Percentiles rank a stretch among this genome's conserved stretches.
Conservation (phyloP, 2,113 vertebrate species). For the Dasypus novemcinctus region DNA sequence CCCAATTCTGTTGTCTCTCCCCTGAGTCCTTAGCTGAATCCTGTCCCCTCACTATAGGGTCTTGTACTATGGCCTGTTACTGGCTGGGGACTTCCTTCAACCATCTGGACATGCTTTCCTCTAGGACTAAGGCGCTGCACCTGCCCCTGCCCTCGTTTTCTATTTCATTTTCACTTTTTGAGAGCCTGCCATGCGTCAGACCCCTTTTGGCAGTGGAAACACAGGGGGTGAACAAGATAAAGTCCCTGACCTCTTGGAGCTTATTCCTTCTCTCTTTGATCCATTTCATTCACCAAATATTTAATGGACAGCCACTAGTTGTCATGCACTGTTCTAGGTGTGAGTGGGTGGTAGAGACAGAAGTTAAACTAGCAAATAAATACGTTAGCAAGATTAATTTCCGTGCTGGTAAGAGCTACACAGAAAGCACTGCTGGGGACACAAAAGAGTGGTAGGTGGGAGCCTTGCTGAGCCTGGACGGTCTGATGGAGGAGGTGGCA, state of each 20-base stretch:
- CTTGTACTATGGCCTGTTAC: not conserved
- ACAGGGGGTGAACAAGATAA: not conserved
- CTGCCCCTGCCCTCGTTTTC: not conserved
- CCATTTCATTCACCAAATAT: not conserved
- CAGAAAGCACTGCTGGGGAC: not conserved
- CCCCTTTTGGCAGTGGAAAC: not conserved
- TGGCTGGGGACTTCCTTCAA: not conserved
- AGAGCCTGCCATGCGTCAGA: not conserved
- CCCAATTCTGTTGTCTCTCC: not conserved
- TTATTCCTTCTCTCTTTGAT: not conserved
- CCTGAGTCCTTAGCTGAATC: not conserved
- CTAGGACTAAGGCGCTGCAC: not conserved
- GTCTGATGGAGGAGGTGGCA: not conserved
- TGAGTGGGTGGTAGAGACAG: too few relatives aligned
- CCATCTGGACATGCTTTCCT: not conserved
- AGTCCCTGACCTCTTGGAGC: not conserved
- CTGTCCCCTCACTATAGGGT: not conserved
- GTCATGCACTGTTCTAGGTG: rapidly evolving
- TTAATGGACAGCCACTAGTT: not conserved
- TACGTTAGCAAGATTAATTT: not conserved
- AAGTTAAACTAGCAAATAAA: not conserved
- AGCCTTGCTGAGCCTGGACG: not conserved
- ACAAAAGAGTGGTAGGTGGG: rapidly evolving
- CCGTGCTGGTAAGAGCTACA: not conserved
- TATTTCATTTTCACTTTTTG: not conserved